These are phyloP conservation scores for Dipus sagitta DNA, from an alignment of 2,797 vertebrate genomes.

Conservation along the genomic window DNA sequence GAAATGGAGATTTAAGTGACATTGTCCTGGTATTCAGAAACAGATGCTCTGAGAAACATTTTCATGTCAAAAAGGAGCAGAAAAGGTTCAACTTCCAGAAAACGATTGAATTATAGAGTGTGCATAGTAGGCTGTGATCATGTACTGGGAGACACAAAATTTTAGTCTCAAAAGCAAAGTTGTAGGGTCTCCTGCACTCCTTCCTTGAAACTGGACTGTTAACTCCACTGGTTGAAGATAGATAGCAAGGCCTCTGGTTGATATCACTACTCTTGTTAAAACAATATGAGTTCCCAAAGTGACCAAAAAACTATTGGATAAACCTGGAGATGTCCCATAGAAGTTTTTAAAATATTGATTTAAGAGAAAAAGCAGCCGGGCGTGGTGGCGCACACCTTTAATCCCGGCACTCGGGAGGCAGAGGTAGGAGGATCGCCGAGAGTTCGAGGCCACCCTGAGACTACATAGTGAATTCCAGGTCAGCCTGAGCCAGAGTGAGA, in stretches of 20 bases:
- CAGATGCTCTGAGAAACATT: background rate
- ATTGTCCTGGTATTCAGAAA: background rate
- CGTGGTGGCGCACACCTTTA: too few relatives aligned
- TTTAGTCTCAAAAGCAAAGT: background rate
- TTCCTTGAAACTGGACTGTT: background rate
- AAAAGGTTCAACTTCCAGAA: background rate
- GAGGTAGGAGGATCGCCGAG: too few relatives aligned
- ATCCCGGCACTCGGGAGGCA: too few relatives aligned
- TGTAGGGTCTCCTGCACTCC: background rate
- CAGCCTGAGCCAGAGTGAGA: too few relatives aligned
- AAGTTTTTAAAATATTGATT: background rate
- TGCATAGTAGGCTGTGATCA: background rate
- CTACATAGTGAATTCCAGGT: too few relatives aligned
- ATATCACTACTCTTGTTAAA: background rate
- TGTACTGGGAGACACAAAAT: background rate
- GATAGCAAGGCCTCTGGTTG: background rate
- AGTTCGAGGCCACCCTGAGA: too few relatives aligned
- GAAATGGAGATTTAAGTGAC: background rate
- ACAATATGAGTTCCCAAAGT: background rate
- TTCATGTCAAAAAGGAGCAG: background rate
- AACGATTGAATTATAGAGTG: background rate
- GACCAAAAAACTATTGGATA: background rate
- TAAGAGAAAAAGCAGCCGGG: too few relatives aligned
- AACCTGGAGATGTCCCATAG: background rate
- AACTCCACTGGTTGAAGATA: background rate